Conservation (phyloP, 2,888 invertebrate species). For the Peribatodes rhomboidaria region DNA sequence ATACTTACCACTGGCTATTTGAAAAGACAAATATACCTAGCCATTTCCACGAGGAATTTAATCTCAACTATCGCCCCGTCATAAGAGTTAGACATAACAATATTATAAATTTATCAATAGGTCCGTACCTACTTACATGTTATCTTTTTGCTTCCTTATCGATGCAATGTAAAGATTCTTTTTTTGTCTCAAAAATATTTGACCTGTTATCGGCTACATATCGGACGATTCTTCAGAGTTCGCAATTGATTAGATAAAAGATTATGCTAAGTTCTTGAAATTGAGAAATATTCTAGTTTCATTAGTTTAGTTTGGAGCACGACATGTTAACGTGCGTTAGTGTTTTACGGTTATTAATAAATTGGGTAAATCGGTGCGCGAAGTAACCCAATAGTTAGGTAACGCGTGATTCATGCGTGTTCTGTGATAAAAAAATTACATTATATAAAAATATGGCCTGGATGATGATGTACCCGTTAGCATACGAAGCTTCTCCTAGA, state of each 20-base stretch:
- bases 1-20: no score
- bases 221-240: slow-evolving; percentile 37
- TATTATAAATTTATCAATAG: not conserved
- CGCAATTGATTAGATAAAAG: slow-evolving; percentile 44
- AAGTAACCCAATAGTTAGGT: not conserved
- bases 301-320: slow-evolving; percentile 19
- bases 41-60: no score
- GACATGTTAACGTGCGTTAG: slow-evolving; percentile 13
- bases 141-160: slow-evolving; percentile 26
- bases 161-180: slow-evolving; percentile 49
- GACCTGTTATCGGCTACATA: slow-evolving; percentile 37
- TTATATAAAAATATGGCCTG: slow-evolving; percentile 37
- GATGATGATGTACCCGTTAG: slow-evolving; percentile 41
- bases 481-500: slow-evolving; percentile 35
- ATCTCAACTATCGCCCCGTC: no score
- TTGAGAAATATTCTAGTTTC: slow-evolving; percentile 6
- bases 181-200: slow-evolving; percentile 28
- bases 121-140: not conserved
- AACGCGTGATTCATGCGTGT: not conserved
- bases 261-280: slow-evolving; percentile 3
- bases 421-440: slow-evolving; percentile 9
- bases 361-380: slow-evolving; percentile 10
- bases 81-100: not conserved
- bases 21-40: no score
- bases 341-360: slow-evolving; percentile 7